A percentile compares a stretch with the other conserved stretches of the same genome.
Conservation (phyloP, 2,113 vertebrate species). For the Columba janthina region DNA sequence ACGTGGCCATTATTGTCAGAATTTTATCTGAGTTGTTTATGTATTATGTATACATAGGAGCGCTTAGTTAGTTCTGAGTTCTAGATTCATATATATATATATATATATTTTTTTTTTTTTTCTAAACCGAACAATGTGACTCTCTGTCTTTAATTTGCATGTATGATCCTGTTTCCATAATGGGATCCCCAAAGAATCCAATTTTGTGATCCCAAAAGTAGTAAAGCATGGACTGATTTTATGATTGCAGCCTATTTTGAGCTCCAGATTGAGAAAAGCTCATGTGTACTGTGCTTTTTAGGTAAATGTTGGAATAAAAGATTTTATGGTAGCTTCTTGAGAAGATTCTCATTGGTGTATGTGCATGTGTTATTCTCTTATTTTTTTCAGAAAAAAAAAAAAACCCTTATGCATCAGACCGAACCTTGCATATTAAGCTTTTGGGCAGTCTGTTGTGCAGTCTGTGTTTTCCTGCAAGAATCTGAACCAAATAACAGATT, state of each 20-base stretch:
- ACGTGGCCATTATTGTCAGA: neutral
- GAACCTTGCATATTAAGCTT: neutral
- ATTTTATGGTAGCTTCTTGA: neutral
- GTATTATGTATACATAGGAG: fast-evolving
- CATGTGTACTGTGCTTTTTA: neutral
- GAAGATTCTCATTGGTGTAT: neutral
- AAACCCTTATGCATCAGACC: neutral
- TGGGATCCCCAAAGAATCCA: neutral
- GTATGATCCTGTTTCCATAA: neutral
- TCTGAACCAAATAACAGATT: neutral
- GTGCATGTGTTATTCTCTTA: neutral
- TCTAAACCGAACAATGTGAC: neutral
- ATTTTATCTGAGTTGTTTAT: neutral
- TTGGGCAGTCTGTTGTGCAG: neutral
- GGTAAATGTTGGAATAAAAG: neutral
- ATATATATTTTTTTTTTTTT: neutral
- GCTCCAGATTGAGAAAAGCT: neutral
- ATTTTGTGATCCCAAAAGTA: neutral
- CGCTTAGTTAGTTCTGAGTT: neutral
- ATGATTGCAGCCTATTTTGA: neutral
- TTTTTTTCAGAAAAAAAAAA: neutral
- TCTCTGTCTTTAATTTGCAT: neutral
- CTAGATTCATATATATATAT: neutral
- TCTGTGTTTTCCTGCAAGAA: neutral
- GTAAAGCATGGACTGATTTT: neutral